A percentile compares a stretch with the other conserved stretches of the same genome.
phyloP scores from a whole-genome alignment of 2,888 invertebrate genomes.

The Prosapia bicincta region DNA sequence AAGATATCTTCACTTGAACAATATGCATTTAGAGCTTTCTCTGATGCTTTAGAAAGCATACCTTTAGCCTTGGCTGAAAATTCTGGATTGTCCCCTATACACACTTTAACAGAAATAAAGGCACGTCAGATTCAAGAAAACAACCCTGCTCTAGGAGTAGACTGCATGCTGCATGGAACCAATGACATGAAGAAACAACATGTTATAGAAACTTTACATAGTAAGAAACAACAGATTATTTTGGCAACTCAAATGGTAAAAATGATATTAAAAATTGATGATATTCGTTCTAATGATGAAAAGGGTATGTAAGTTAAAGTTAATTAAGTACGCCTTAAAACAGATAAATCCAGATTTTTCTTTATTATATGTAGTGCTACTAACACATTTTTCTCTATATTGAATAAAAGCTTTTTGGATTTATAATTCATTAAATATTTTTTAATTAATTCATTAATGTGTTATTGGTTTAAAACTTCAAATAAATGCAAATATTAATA shows the following conservation, averaged over 20 bases:
- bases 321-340: too few species aligned
- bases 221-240: slow-evolving; percentile 95
- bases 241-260: slow-evolving; percentile 97
- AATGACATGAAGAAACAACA: slow-evolving; percentile 91
- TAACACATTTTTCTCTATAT: too few species aligned
- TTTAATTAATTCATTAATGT: too few species aligned
- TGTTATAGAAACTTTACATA: slow-evolving; percentile 94
- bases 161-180: slow-evolving; percentile 84
- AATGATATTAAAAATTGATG: slow-evolving; percentile 99
- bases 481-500: too few species aligned
- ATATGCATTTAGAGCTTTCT: slow-evolving; percentile 94
- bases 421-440: too few species aligned
- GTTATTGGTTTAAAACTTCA: too few species aligned
- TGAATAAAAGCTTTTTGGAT: too few species aligned
- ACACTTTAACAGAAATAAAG: slow-evolving; percentile 87
- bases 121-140: slow-evolving; percentile 81
- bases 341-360: too few species aligned
- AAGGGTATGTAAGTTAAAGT: too few species aligned
- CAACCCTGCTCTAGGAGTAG: slow-evolving; percentile 87
- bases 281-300: slow-evolving; percentile 66
- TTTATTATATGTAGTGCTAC: too few species aligned
- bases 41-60: slow-evolving; percentile 92
- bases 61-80: slow-evolving; percentile 97
- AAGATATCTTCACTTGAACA: slow-evolving; percentile 87
- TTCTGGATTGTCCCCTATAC: slow-evolving; percentile 89